These are phyloP conservation scores for Brassicogethes aeneus DNA, from an alignment of 2,888 invertebrate species.

Conservation along the genomic window DNA sequence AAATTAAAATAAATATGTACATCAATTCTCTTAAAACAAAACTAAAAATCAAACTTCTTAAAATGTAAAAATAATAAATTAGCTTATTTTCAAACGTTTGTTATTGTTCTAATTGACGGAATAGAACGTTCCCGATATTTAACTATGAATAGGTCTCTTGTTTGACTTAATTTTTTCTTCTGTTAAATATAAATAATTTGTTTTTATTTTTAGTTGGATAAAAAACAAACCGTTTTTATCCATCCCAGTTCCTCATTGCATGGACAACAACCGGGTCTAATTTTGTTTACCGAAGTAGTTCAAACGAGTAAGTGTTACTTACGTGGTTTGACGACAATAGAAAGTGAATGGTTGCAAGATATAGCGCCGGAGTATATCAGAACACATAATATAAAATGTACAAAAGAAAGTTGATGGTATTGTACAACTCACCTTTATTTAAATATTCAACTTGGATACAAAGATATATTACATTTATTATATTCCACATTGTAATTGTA, in stretches of 20 bases:
- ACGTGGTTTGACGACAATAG: slow-evolving; percentile 66
- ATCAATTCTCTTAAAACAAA: no score
- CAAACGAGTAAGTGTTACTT: slow-evolving; percentile 76
- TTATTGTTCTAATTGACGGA: no score
- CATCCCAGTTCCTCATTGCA: slow-evolving; percentile 80
- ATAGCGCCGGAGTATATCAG: slow-evolving; percentile 43
- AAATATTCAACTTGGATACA: not conserved
- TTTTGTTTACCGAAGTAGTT: slow-evolving; percentile 82
- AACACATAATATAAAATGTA: slow-evolving; percentile 27
- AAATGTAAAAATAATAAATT: no score
- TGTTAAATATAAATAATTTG: no score
- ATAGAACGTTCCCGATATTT: no score
- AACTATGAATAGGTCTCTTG: no score
- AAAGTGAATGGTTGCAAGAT: slow-evolving; percentile 71
- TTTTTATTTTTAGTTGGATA: slow-evolving; percentile 50
- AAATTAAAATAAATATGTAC: no score
- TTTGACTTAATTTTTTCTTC: no score
- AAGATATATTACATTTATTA: no score
- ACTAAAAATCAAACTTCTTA: no score
- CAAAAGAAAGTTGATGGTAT: slow-evolving; percentile 14
- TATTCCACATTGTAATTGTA: no score
- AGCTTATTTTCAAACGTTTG: no score
- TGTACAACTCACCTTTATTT: not conserved
- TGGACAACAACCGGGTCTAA: slow-evolving; percentile 58
- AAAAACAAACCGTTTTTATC: slow-evolving; percentile 61